Evolutionary conservation across 2,113 vertebrate species (phyloP), one percentile per base, ranked within the genome.

Genomic region (Dromaius novaehollandiae): DNA sequence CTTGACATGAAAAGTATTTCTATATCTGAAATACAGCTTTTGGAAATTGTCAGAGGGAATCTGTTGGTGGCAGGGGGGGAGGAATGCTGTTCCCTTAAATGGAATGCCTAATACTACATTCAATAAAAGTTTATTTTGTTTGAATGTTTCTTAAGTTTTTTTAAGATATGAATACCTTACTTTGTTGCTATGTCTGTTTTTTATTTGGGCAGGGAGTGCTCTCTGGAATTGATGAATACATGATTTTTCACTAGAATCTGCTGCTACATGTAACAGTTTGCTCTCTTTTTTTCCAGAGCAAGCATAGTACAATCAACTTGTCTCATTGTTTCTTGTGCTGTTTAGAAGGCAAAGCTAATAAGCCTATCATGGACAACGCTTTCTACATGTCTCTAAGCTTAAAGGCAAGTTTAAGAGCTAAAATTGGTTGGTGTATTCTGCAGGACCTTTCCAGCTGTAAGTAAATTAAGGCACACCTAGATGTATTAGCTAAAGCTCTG

Each of bases 71-170:
- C 32, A 65, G 46, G 66, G 46, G 66, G 38, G 20, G n/a, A 24
- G 13, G 91, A 94, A 66, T 21, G 42, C 34, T 88, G 30, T 90
- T 96, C 89, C 76, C 69, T 91, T 55, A 95, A 95, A 75, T 12
- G 87, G 96, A 96, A 95, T 96, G 96, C 95, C 70, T 96, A 60
- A 74, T 92, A 82, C 30, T 96, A 86, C 96, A 95, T 97, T 97
- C 97, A 97, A 97, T 97, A 97, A 97, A 97, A 80, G 38, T 95
- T 92, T 97, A 97, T 97, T 97, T 97, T 97, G 92, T 96, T 97
- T 93, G 93, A 96, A 63, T 74, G 79, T 97, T 93, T 95, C 95
- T 96, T 97, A 94, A 75, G 28, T 32, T 3, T 94, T 86, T 92
- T 86, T 91, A 42, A 85, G 24, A 66, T 86, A 13, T 80, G 73